Conservation (phyloP, 2,888 invertebrate genomes). For the Chymomyza procnemis region DNA sequence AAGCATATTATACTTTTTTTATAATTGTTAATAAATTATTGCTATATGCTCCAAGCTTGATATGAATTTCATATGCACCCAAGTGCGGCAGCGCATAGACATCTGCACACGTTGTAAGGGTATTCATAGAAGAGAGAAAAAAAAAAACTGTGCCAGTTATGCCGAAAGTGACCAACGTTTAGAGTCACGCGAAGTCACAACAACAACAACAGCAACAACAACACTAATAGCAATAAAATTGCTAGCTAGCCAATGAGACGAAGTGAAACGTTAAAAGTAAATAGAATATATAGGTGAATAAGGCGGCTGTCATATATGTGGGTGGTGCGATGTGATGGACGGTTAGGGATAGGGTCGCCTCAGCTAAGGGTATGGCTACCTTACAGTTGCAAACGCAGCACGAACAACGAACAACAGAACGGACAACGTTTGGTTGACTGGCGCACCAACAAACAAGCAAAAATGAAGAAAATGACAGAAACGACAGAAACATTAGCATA, state of each 20-base stretch:
- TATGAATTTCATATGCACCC: no score
- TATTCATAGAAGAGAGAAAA: no score
- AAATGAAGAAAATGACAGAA: neutral
- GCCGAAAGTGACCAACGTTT: conserved; percentile 65
- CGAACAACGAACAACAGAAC: neutral
- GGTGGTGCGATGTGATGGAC: neutral
- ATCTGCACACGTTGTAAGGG: neutral
- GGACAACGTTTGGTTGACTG: neutral
- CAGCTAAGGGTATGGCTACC: neutral
- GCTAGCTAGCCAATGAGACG: neutral
- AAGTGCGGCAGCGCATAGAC: no score
- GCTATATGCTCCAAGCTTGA: no score
- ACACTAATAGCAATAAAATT: conserved; percentile 21
- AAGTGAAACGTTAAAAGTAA: neutral
- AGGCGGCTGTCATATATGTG: neutral
- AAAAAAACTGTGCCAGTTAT: conserved; percentile 56
- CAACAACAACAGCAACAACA: conserved; percentile 33
- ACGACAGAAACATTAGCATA: neutral
- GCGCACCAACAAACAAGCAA: neutral
- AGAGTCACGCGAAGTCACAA: conserved; percentile 70
- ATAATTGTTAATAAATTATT: no score
- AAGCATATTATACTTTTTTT: no score
- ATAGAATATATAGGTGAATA: conserved; percentile 36
- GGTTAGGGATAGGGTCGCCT: neutral
- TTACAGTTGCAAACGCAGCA: neutral